Percentiles rank a stretch among this genome's conserved stretches.
Conservation (phyloP, 1,140 invertebrate species). For the Ceratosolen fusciceps region DNA sequence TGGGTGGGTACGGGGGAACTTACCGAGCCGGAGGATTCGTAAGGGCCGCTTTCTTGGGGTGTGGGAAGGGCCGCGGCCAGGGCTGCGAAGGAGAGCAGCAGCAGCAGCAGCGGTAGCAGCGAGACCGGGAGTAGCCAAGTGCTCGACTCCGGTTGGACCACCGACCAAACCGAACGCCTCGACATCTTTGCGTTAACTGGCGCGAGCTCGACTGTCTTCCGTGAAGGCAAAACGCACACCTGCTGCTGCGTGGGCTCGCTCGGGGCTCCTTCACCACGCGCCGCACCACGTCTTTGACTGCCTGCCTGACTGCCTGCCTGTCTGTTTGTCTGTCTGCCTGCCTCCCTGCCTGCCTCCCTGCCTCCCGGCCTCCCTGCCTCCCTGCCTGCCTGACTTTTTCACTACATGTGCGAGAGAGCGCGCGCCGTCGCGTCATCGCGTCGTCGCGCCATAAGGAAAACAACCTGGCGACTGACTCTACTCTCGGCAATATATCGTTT, state of each 20-base stretch:
- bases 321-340: no score
- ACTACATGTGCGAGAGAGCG: no score
- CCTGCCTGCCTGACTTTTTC: no score
- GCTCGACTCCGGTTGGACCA: not conserved
- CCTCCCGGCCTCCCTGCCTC: no score
- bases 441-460: no score
- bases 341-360: no score
- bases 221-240: slow-evolving; percentile 32
- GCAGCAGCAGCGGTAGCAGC: slow-evolving; percentile 14
- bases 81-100: slow-evolving; percentile 50
- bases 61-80: slow-evolving; percentile 44
- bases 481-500: no score
- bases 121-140: slow-evolving; percentile 41
- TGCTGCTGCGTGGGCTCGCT: slow-evolving; percentile 32
- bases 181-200: slow-evolving; percentile 64
- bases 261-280: slow-evolving; percentile 23
- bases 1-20: slow-evolving; percentile 36
- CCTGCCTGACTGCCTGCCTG: no score
- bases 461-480: no score
- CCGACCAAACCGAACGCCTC: slow-evolving; percentile 53
- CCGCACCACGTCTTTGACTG: not conserved
- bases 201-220: not conserved
- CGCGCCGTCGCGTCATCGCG: no score
- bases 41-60: slow-evolving; percentile 27
- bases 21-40: slow-evolving; percentile 47